Evolutionary conservation across 2,113 vertebrate genomes (phyloP).

Genomic region (Galemys pyrenaicus): DNA sequence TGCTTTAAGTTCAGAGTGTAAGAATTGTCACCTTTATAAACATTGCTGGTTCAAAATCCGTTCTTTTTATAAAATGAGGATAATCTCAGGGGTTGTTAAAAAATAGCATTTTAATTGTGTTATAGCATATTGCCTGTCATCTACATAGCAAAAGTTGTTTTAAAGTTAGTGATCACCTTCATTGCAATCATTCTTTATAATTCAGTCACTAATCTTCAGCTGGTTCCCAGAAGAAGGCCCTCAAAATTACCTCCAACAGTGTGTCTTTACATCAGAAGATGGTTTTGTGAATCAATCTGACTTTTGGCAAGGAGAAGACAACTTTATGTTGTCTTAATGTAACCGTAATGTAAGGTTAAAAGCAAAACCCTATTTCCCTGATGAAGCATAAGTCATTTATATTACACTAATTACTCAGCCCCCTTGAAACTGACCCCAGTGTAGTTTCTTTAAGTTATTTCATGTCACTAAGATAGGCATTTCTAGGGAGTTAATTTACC

Average conservation of each 20-base stretch:
- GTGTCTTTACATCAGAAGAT: background rate
- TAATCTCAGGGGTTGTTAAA: background rate
- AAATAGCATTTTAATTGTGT: background rate
- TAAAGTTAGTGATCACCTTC: background rate
- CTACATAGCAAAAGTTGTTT: background rate
- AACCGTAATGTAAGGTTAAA: constrained; percentile 23
- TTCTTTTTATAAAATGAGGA: background rate
- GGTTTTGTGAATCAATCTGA: constrained; percentile 1
- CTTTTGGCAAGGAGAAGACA: constrained; percentile 1
- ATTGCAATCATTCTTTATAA: background rate
- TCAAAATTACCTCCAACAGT: background rate
- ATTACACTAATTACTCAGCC: background rate
- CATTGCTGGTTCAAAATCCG: background rate
- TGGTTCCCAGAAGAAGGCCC: background rate
- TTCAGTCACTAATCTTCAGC: background rate
- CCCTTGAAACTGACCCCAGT: constrained; percentile 27
- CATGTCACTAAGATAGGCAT: background rate
- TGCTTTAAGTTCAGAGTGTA: background rate
- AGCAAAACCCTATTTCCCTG: background rate
- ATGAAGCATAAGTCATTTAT: background rate
- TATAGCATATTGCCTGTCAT: background rate
- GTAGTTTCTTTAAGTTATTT: constrained; percentile 3
- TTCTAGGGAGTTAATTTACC: constrained; percentile 1
- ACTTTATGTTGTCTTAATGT: no score
- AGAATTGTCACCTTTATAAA: background rate